Evolutionary conservation across 2,797 vertebrate species (phyloP).

Genomic region (Orestias chungarensis): DNA sequence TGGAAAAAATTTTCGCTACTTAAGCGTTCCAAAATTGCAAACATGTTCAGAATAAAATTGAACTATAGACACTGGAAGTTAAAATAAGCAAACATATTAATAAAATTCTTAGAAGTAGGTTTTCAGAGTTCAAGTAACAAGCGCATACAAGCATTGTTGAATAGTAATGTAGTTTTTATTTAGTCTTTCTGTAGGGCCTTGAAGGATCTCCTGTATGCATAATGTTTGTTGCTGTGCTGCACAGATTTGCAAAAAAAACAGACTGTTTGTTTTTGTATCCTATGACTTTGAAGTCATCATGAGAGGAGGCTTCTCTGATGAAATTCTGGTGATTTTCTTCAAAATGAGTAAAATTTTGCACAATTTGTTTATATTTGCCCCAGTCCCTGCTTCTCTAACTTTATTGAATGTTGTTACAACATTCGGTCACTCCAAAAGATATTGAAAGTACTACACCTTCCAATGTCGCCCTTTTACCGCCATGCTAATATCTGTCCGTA

Average conservation of each 20-base stretch:
- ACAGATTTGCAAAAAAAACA: conserved; percentile 50
- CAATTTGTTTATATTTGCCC: conserved; percentile 28
- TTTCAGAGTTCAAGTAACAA: too few species aligned
- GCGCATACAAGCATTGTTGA: too few species aligned
- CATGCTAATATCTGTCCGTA: conserved; percentile 13
- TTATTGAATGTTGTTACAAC: conserved; percentile 38
- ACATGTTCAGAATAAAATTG: too few species aligned
- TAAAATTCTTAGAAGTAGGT: too few species aligned
- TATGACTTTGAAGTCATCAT: conserved; percentile 46
- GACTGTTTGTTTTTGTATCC: conserved; percentile 55
- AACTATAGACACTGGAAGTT: too few species aligned
- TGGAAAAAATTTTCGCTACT: too few species aligned
- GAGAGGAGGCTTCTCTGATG: conserved; percentile 47
- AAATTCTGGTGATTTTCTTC: conserved; percentile 48
- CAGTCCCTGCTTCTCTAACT: conserved; percentile 23
- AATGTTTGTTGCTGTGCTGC: too few species aligned
- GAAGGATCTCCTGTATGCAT: conserved; percentile 34
- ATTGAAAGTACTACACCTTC: conserved; percentile 10
- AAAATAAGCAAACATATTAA: too few species aligned
- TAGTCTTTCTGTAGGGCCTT: background rate
- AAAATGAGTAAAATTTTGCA: conserved; percentile 57
- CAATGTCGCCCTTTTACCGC: conserved; percentile 4
- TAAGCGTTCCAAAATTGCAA: too few species aligned
- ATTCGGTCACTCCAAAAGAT: conserved; percentile 23
- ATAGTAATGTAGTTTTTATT: background rate